Evolutionary conservation across 2,888 invertebrate genomes (phyloP), one percentile per base, ranked within the genome.

Genomic region (Leptarthrus brevirostris): DNA sequence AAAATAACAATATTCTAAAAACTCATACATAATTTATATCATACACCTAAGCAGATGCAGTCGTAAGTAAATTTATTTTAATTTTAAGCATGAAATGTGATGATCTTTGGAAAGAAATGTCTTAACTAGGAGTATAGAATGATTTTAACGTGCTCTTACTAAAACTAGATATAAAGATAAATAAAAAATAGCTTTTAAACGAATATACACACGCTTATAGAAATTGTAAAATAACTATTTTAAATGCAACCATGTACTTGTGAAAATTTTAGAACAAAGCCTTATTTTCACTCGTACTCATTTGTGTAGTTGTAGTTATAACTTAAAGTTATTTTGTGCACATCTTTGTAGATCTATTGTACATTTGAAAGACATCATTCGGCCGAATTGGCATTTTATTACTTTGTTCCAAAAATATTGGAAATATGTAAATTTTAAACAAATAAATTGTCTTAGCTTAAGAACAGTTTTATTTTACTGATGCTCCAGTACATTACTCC

Each of bases 51-150:
- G 22, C 22, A 36, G 18, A 40, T 40, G 36, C 26, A 36, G 14
- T 58, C 58, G n/a, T 40, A 22, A 20, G 12, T 20, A 16, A 61
- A 18, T 12, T 18, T 40, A 14, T 61, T 36, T 20, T 36, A 40
- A 34, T 34, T 34, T 20, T 61, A 61, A 61, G 61, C 18, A n/a
- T 56, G n/a, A 61, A 61, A 40, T 61, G 61, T 61, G 61, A 61
- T 61, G 61, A n/a, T n/a, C n/a, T 36, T 61, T 61, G 61, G 18
- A 36, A 56, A 56, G 5, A 26, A 56, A 26, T 26, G 24, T 8
- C 30, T 30, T 30, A 30, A 30, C 8, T 6, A 30, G 5, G 54
- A 18, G 14, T 24, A 24, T 1, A 56, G n/a, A n/a, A n/a, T n/a
- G n/a, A n/a, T n/a, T n/a, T n/a, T n/a, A n/a, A n/a, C 26, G 26